Percentiles rank a stretch among this genome's conserved stretches.
Evolutionary conservation across 2,888 invertebrate genomes (phyloP).

Genomic region (Furcula furcula): DNA sequence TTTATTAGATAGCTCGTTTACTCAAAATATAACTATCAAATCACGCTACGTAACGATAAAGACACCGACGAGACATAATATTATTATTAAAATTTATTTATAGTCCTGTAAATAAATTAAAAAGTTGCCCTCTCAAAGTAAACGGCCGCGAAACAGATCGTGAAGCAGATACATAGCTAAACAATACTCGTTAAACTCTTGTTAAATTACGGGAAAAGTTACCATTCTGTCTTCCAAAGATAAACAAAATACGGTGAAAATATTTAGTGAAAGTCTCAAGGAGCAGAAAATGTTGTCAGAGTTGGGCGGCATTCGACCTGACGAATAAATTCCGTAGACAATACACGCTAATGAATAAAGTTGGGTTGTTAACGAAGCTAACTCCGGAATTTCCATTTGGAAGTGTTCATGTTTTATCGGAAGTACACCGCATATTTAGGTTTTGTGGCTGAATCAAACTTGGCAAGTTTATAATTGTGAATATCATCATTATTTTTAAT

Average conservation of each 20-base stretch:
- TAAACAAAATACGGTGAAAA: conserved; percentile 68
- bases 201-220: conserved; percentile 56
- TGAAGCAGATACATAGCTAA: conserved; percentile 30
- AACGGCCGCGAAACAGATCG: conserved; percentile 7
- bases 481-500: conserved; percentile 2
- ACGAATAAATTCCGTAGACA: conserved; percentile 74
- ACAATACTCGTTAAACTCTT: conserved; percentile 42
- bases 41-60: no score
- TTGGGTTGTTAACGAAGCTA: conserved; percentile 74
- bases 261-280: conserved; percentile 56
- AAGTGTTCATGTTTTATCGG: conserved; percentile 63
- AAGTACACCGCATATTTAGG: conserved; percentile 55
- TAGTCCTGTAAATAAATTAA: conserved; percentile 2
- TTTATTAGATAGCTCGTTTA: no score
- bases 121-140: conserved; percentile 22
- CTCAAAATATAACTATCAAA: no score
- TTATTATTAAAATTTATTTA: no score
- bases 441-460: conserved; percentile 24
- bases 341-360: conserved; percentile 80
- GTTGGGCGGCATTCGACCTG: conserved; percentile 62
- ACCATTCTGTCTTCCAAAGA: conserved; percentile 52
- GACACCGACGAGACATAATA: no score
- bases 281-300: conserved; percentile 52
- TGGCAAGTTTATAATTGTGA: conserved; percentile 23
- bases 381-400: conserved; percentile 68